Percentiles rank a stretch among this genome's conserved stretches.
Conservation (phyloP, 1,140 invertebrate genomes). For the Drosophila auraria region DNA sequence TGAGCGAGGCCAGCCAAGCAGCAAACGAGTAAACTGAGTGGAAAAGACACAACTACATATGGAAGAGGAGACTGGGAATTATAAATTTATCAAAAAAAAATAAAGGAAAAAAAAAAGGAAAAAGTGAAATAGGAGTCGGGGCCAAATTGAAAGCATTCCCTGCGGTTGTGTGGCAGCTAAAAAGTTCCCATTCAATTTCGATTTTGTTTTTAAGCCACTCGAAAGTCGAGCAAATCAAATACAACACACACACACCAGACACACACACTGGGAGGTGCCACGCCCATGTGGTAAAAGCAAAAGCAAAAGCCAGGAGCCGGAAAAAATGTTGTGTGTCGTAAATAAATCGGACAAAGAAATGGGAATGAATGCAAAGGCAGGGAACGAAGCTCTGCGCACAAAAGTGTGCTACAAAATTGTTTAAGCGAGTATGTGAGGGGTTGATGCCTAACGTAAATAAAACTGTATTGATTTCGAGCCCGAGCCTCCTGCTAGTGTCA, state of each 20-base stretch:
- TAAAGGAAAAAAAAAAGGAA: not conserved
- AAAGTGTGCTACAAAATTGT: conserved; percentile 72
- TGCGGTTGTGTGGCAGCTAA: conserved; percentile 24
- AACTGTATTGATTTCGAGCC: conserved; percentile 73
- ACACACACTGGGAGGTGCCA: conserved; percentile 15
- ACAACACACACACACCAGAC: conserved; percentile 8
- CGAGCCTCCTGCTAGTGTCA: conserved; percentile 49
- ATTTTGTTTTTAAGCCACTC: conserved; percentile 55
- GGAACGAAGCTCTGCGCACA: conserved; percentile 33
- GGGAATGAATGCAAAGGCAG: conserved; percentile 7
- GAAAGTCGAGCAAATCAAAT: conserved; percentile 66
- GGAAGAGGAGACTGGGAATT: conserved; percentile 14
- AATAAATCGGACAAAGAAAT: conserved; percentile 46
- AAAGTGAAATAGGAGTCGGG: not conserved
- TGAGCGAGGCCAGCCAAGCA: conserved; percentile 67
- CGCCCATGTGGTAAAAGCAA: conserved; percentile 23
- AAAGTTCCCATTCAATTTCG: conserved; percentile 66
- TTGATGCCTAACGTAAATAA: conserved; percentile 69
- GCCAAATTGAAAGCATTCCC: conserved; percentile 25
- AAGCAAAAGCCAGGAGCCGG: conserved; percentile 1
- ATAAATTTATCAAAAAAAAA: conserved; percentile 34
- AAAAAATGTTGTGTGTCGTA: conserved; percentile 52
- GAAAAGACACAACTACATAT: conserved; percentile 20
- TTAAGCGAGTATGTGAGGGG: conserved; percentile 27
- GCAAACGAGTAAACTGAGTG: conserved; percentile 61